A percentile compares a stretch with the other conserved stretches of the same genome.
Conservation (phyloP, 2,888 invertebrate species). For the Ichneumoninae sp. region DNA sequence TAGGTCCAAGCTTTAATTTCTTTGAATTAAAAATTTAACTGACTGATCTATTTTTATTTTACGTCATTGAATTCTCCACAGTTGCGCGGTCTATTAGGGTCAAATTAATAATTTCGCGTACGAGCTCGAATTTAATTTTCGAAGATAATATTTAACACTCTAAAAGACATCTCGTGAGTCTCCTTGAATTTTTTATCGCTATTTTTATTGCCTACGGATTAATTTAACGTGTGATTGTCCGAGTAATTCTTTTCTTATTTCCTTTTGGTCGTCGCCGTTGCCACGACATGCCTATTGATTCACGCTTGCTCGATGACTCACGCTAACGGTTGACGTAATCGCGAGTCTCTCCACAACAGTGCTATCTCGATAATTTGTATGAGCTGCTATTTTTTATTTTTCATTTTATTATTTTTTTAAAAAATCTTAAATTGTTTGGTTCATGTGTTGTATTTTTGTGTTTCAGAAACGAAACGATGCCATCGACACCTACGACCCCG, state of each 20-base stretch:
- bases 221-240: conserved; percentile 8
- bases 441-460: conserved; percentile 24
- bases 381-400: conserved; percentile 19
- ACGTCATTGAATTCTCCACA: background rate
- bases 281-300: conserved; percentile 49
- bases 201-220: background rate
- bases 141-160: background rate
- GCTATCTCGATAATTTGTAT: conserved; percentile 11
- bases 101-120: background rate
- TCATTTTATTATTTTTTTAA: background rate
- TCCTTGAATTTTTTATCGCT: background rate
- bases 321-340: conserved; percentile 57
- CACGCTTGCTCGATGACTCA: conserved; percentile 55
- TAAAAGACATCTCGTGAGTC: background rate
- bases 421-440: background rate
- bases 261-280: background rate
- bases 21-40: background rate
- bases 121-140: background rate
- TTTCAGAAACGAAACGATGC: conserved; percentile 79
- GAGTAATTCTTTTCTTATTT: conserved; percentile 20
- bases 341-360: conserved; percentile 10
- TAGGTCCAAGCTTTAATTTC: background rate
- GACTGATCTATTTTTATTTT: background rate
- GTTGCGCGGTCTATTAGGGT: background rate
- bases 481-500: conserved; percentile 78